Conservation (phyloP, 2,888 invertebrate species). For the Unio delphinus region DNA sequence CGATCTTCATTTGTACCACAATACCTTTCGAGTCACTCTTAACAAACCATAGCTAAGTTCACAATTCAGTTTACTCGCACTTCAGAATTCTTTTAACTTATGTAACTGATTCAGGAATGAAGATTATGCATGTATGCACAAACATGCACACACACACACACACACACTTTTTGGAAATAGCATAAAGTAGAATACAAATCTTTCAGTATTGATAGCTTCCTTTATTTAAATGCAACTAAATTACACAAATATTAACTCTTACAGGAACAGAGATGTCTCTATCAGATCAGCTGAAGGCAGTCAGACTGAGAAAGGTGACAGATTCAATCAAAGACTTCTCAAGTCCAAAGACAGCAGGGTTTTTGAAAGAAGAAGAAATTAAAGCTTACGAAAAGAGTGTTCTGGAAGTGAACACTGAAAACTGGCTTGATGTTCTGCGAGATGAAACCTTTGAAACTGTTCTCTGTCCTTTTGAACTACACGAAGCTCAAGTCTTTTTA, state of each 20-base stretch:
- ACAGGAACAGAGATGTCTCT: conserved; percentile 11
- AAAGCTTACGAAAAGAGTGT: conserved; percentile 50
- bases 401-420: conserved; percentile 56
- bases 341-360: conserved; percentile 53
- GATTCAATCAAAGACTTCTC: conserved; percentile 55
- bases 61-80: no score
- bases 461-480: conserved; percentile 41
- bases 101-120: no score
- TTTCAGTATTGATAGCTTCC: background rate
- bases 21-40: no score
- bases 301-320: conserved; percentile 41
- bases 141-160: no score
- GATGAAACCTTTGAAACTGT: conserved; percentile 54
- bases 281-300: conserved; percentile 44
- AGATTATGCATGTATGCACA: no score
- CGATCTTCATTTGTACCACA: no score
- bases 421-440: conserved; percentile 48
- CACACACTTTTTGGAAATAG: no score
- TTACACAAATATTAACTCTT: background rate
- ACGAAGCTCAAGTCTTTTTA: conserved; percentile 50
- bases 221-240: no score
- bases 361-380: conserved; percentile 43
- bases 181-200: background rate
- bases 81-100: no score
- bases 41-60: no score